Conservation (phyloP, 2,113 vertebrate genomes). For the Amblyopsis rosae region DNA sequence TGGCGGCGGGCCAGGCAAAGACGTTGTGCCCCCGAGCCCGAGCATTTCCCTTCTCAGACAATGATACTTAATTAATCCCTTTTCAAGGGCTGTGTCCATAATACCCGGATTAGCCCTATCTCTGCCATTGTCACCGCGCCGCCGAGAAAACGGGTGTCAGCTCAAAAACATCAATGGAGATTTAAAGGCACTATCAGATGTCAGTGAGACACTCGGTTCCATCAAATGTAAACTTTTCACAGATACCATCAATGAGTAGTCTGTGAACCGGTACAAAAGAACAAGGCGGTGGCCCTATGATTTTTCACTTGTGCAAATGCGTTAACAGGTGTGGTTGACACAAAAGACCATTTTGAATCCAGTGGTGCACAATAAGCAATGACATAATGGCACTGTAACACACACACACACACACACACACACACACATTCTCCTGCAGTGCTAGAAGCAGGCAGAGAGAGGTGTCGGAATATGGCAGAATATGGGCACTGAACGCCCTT, state of each 20-base stretch:
- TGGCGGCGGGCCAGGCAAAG: slow-evolving; percentile 68
- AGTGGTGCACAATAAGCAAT: slow-evolving; percentile 19
- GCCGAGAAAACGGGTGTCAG: slow-evolving; percentile 36
- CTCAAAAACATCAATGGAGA: slow-evolving; percentile 45
- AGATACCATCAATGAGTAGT: slow-evolving; percentile 23
- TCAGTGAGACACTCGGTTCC: slow-evolving; percentile 45
- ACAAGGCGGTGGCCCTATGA: slow-evolving; percentile 4
- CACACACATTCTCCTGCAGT: slow-evolving; percentile 24
- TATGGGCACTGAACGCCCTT: too few relatives aligned
- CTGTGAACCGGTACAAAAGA: slow-evolving; percentile 11
- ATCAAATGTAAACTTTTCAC: slow-evolving; percentile 34
- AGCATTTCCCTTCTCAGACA: slow-evolving; percentile 72
- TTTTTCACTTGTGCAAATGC: neutral
- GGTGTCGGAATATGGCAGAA: too few relatives aligned
- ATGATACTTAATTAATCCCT: slow-evolving; percentile 76
- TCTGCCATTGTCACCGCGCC: slow-evolving; percentile 47
- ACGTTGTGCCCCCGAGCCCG: slow-evolving; percentile 51
- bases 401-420: slow-evolving; percentile 1
- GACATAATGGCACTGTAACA: slow-evolving; percentile 28
- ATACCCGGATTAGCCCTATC: slow-evolving; percentile 71
- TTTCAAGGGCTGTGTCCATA: slow-evolving; percentile 73
- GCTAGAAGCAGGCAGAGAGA: slow-evolving; percentile 63
- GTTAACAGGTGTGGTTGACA: slow-evolving; percentile 13
- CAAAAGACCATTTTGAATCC: slow-evolving; percentile 21
- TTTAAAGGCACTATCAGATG: slow-evolving; percentile 45